phyloP scores from a whole-genome alignment of 2,113 vertebrate species.

The Scophthalmus maximus region DNA sequence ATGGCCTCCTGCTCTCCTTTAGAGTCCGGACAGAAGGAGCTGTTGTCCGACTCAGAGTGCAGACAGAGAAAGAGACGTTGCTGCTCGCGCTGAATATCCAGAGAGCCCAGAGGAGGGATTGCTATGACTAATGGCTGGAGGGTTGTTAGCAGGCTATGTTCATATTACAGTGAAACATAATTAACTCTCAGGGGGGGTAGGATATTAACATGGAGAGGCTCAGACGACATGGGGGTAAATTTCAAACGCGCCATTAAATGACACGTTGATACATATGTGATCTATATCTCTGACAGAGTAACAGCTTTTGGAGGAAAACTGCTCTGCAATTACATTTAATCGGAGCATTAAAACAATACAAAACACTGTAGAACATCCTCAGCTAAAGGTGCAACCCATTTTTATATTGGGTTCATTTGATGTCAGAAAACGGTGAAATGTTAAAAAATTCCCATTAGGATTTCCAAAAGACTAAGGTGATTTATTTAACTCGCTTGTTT shows the following conservation, averaged over 20 bases:
- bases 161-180: conserved; percentile 75
- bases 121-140: conserved; percentile 66
- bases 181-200: conserved; percentile 57
- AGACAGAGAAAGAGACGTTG: conserved; percentile 49
- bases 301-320: conserved; percentile 26
- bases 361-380: not conserved
- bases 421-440: no score
- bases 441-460: no score
- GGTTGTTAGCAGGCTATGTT: conserved; percentile 65
- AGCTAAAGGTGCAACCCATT: not conserved
- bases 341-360: not conserved
- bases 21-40: conserved; percentile 60
- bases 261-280: conserved; percentile 50
- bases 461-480: not conserved
- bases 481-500: not conserved
- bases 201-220: conserved; percentile 64
- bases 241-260: conserved; percentile 44
- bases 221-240: conserved; percentile 44
- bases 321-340: not conserved
- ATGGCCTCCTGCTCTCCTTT: conserved; percentile 53
- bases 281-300: conserved; percentile 46
- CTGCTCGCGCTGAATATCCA: conserved; percentile 37
- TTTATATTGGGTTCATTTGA: not conserved
- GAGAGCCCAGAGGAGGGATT: conserved; percentile 51
- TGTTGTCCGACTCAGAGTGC: conserved; percentile 38